Evolutionary conservation across 2,888 invertebrate species (phyloP).

Genomic region (Dynastes grantii): DNA sequence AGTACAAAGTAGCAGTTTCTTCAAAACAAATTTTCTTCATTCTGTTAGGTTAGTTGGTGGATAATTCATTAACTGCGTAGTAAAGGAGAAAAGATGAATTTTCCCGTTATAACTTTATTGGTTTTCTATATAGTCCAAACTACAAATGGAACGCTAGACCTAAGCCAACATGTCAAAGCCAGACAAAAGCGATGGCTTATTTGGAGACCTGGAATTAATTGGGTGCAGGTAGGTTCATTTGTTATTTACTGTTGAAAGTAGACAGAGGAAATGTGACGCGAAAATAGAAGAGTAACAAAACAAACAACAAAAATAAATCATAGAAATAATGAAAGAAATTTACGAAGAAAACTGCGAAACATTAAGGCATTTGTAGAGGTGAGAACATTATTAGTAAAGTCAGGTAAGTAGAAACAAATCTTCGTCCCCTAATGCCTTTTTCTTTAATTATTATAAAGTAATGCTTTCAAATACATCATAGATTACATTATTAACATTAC

Average conservation of each 20-base stretch:
- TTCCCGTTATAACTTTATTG: slow-evolving; percentile 17
- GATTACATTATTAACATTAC: no score
- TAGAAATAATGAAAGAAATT: no score
- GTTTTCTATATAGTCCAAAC: neutral
- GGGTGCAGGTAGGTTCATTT: slow-evolving; percentile 73
- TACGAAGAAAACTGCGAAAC: no score
- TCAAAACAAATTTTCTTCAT: neutral
- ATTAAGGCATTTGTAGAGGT: no score
- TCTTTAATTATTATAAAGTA: no score
- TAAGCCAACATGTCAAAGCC: slow-evolving; percentile 55
- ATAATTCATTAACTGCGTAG: neutral
- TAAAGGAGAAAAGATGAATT: slow-evolving; percentile 27
- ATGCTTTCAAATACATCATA: no score
- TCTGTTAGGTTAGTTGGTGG: neutral
- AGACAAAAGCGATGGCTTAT: slow-evolving; percentile 74
- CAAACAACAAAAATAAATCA: no score
- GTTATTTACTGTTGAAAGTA: slow-evolving; percentile 51
- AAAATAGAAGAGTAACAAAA: no score
- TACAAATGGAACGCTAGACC: slow-evolving; percentile 34
- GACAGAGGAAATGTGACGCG: slow-evolving; percentile 34
- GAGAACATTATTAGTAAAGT: no score
- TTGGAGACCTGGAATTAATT: slow-evolving; percentile 75
- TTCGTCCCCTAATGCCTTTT: no score
- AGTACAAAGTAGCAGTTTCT: neutral
- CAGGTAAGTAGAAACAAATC: no score